phyloP scores from a whole-genome alignment of 2,888 invertebrate genomes.

The Malacosoma neustria region DNA sequence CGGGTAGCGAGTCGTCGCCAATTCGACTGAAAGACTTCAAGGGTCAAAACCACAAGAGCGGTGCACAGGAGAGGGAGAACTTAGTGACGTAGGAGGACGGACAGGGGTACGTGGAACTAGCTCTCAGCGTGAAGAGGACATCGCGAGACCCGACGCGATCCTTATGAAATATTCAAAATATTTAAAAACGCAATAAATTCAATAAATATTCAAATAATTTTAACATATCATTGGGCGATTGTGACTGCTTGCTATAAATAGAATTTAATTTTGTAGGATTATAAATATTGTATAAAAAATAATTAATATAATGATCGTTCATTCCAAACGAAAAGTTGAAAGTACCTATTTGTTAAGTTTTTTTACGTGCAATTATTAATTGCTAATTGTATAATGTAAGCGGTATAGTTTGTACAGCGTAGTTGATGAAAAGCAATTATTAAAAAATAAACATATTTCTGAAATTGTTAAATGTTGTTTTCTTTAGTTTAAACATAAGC shows the following conservation, averaged over 20 bases:
- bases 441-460: slow-evolving; percentile 71
- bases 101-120: too few species aligned
- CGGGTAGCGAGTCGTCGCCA: slow-evolving; percentile 79
- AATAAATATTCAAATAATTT: slow-evolving; percentile 54
- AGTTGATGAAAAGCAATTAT: slow-evolving; percentile 73
- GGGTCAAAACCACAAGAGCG: slow-evolving; percentile 57
- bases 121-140: too few species aligned
- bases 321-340: slow-evolving; percentile 74
- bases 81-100: slow-evolving; percentile 51
- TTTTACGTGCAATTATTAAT: slow-evolving; percentile 76
- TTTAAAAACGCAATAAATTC: slow-evolving; percentile 56
- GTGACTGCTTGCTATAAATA: slow-evolving; percentile 72
- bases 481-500: slow-evolving; percentile 10
- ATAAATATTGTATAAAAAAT: slow-evolving; percentile 43
- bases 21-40: slow-evolving; percentile 69
- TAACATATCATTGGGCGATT: slow-evolving; percentile 76
- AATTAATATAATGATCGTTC: slow-evolving; percentile 69
- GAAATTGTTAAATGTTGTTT: slow-evolving; percentile 48
- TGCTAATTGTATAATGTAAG: slow-evolving; percentile 72
- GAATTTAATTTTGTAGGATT: slow-evolving; percentile 65
- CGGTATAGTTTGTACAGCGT: slow-evolving; percentile 74
- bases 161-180: slow-evolving; percentile 11
- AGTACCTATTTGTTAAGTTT: slow-evolving; percentile 74
- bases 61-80: slow-evolving; percentile 47
- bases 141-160: slow-evolving; percentile 15